Base-by-base conservation (phyloP, 2,797 vertebrate species). In the Lepus oiostolus region DNA sequence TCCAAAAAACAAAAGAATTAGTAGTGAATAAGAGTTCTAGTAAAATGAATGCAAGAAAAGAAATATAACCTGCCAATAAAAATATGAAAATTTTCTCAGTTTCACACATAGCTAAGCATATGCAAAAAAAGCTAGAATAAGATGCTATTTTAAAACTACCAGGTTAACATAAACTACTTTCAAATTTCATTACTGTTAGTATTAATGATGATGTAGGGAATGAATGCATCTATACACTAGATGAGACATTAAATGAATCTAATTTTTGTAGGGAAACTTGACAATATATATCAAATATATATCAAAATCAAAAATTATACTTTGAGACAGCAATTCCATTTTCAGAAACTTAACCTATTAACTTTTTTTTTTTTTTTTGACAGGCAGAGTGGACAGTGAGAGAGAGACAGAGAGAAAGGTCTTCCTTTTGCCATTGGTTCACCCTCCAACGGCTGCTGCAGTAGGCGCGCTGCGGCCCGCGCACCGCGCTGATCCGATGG, bases 241-340 rank as follows among this genome's bases (percentile, higher is more conserved):
- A 82, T 42, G 7, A 24, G 4, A 38, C 7, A n/a, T 24, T 71
- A 92, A 87, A 21, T 32, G n/a, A 91, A 87, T 80, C 13, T 7
- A 88, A 47, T 76, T 85, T 76, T 82, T 87, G 50, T 10, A 81
- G 24, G 42, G 62, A 94, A 82, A 38, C 42, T 65, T 62, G 35
- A 0, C 21, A 82, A 32, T 38, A 86, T 42, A 4, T 35, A 35
- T 35, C 35, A 35, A 35, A 35, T 35, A 35, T 42, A 47, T 52
- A 12, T 50, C 9, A 60, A 54, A 82, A 17, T 83, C 28, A 38
- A 62, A 81, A 81, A 85, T 42, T 65, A 32, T 42, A 38, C 12
- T 42, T 89, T 85, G 30, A 89, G 17, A 70, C 24, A 74, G 60
- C 4, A 77, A 77, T 84, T 54, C 86, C 80, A 22, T 21, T 65